These are phyloP conservation scores for Xerus rutilus DNA, from an alignment of 2,797 vertebrate species.

Conservation along the genomic window DNA sequence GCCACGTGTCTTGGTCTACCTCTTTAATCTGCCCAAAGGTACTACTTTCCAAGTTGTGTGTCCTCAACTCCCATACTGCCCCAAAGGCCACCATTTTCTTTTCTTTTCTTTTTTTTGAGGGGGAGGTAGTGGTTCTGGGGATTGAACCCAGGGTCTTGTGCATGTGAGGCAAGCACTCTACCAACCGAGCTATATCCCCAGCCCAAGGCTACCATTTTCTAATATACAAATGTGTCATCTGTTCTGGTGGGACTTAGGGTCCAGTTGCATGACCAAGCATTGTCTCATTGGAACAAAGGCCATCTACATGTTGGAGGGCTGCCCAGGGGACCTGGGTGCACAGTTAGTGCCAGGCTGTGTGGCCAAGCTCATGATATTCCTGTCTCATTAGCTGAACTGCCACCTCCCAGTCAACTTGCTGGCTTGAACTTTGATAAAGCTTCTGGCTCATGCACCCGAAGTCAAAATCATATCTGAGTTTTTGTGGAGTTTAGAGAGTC, in stretches of 20 bases:
- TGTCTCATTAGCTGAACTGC: background rate
- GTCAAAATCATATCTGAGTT: background rate
- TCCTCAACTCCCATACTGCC: background rate
- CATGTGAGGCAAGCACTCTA: too few relatives aligned
- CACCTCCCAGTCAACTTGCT: background rate
- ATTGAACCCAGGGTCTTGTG: too few relatives aligned
- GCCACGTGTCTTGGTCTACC: background rate
- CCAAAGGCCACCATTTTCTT: background rate
- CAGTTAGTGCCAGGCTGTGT: background rate
- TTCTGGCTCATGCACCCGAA: background rate
- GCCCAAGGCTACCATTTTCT: background rate
- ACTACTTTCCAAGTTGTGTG: background rate
- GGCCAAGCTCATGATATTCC: background rate
- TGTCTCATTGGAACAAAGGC: background rate
- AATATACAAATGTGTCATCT: background rate
- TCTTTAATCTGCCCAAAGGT: background rate
- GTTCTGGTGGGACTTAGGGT: background rate
- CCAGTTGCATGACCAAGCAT: background rate
- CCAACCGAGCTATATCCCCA: too few relatives aligned
- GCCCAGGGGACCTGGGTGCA: background rate
- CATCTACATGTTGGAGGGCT: background rate
- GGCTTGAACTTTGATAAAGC: background rate
- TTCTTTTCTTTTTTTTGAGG: too few relatives aligned
- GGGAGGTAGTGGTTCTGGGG: too few relatives aligned
- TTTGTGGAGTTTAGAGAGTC: background rate